Conservation (phyloP, 1,140 invertebrate genomes). For the Euura lappo region DNA sequence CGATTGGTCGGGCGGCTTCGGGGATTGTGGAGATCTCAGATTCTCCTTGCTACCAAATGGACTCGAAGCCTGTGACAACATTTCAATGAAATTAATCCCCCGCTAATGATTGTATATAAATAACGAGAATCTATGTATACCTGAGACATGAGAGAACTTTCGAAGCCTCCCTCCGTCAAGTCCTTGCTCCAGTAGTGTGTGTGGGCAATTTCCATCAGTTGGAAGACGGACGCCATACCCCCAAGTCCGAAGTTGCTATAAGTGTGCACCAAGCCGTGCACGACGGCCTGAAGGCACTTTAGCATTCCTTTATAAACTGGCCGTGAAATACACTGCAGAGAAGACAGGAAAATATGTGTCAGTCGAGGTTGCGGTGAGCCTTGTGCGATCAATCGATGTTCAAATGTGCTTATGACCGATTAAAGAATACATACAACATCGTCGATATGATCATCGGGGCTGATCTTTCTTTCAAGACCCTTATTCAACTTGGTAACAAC, state of each 20-base stretch:
- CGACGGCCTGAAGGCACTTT: conserved; percentile 87
- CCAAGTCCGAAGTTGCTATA: conserved; percentile 93
- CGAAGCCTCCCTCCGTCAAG: conserved; percentile 65
- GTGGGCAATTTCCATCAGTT: conserved; percentile 96
- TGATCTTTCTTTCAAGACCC: conserved; percentile 91
- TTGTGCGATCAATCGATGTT: neutral
- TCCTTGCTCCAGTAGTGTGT: conserved; percentile 98
- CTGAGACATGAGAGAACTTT: conserved; percentile 62
- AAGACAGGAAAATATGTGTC: conserved; percentile 31
- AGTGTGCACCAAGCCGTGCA: conserved; percentile 89
- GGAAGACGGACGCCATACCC: conserved; percentile 97
- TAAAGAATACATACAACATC: conserved; percentile 78
- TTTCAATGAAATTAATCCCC: neutral
- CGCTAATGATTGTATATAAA: too few relatives aligned
- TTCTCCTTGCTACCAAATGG: conserved; percentile 81
- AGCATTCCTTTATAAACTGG: conserved; percentile 96
- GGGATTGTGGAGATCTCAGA: conserved; percentile 69
- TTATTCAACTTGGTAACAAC: conserved; percentile 95
- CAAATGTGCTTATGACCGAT: conserved; percentile 6
- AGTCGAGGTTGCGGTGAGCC: neutral
- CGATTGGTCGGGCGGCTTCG: conserved; percentile 58
- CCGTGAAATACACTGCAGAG: conserved; percentile 79
- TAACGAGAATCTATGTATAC: conserved; percentile 34
- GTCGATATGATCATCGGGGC: conserved; percentile 95
- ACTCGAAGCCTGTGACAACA: conserved; percentile 67